A percentile compares a stretch with the other conserved stretches of the same genome.
Conservation (phyloP, 1,140 invertebrate species). For the Ptiloglossa arizonensis region DNA sequence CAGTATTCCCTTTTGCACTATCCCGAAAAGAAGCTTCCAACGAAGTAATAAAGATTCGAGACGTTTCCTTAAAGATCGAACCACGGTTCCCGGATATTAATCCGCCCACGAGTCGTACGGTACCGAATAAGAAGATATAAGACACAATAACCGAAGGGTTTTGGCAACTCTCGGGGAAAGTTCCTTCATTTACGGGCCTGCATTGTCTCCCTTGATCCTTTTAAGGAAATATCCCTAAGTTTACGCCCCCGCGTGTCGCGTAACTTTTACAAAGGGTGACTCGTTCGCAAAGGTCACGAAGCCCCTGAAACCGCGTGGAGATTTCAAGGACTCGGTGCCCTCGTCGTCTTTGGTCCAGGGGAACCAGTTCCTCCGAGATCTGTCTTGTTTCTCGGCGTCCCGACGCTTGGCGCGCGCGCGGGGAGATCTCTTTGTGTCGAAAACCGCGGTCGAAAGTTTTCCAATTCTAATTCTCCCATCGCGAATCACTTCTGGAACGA, state of each 20-base stretch:
- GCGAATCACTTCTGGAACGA: too few species aligned
- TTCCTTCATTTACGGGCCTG: conserved; percentile 2
- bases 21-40: too few species aligned
- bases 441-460: too few species aligned
- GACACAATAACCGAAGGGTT: too few species aligned
- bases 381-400: background rate
- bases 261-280: conserved; percentile 8
- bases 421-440: too few species aligned
- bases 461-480: conserved; percentile 6
- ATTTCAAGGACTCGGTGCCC: background rate
- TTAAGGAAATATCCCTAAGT: conserved; percentile 23
- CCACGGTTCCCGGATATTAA: too few species aligned
- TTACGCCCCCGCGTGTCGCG: background rate
- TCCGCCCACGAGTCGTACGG: too few species aligned
- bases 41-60: too few species aligned
- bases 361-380: background rate
- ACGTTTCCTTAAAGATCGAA: too few species aligned
- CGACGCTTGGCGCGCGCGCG: background rate
- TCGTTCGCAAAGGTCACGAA: conserved; percentile 19
- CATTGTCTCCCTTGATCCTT: conserved; percentile 14
- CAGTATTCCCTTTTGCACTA: too few species aligned
- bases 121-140: too few species aligned
- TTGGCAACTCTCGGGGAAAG: background rate
- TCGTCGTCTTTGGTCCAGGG: background rate
- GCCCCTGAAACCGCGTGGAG: background rate